These are phyloP conservation scores for Tineola bisselliella DNA, from an alignment of 2,888 invertebrate species.

Conservation along the genomic window DNA sequence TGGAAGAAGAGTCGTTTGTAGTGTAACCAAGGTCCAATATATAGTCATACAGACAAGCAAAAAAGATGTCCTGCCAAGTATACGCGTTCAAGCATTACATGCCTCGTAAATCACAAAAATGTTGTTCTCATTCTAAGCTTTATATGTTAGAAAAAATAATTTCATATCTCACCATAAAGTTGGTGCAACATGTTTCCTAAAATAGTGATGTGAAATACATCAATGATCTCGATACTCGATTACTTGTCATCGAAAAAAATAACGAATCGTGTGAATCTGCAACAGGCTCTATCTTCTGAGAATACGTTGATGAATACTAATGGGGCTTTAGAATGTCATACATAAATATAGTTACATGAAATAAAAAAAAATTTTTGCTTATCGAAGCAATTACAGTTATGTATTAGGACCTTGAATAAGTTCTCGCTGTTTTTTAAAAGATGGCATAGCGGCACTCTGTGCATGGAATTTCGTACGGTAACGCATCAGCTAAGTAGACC, in stretches of 20 bases:
- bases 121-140: not conserved
- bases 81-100: not conserved
- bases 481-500: too few relatives aligned
- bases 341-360: too few relatives aligned
- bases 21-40: not conserved
- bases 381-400: too few relatives aligned
- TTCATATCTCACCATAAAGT: constrained; percentile 56
- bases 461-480: too few relatives aligned
- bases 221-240: constrained; percentile 51
- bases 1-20: not conserved
- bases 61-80: constrained; percentile 3
- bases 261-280: constrained; percentile 59
- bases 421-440: too few relatives aligned
- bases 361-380: too few relatives aligned
- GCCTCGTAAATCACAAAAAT: constrained; percentile 4
- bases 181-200: constrained; percentile 58
- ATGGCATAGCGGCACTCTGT: too few relatives aligned
- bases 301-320: constrained; percentile 21
- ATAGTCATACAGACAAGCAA: not conserved
- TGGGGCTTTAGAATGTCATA: not conserved
- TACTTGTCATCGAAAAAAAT: constrained; percentile 42
- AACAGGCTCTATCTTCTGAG: constrained; percentile 16
- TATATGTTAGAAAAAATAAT: constrained; percentile 25
- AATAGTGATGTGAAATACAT: constrained; percentile 65
- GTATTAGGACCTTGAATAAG: too few relatives aligned